Evolutionary conservation across 2,797 vertebrate genomes (phyloP), one percentile per base, ranked within the genome.

Genomic region (Rhadinocentrus ornatus): DNA sequence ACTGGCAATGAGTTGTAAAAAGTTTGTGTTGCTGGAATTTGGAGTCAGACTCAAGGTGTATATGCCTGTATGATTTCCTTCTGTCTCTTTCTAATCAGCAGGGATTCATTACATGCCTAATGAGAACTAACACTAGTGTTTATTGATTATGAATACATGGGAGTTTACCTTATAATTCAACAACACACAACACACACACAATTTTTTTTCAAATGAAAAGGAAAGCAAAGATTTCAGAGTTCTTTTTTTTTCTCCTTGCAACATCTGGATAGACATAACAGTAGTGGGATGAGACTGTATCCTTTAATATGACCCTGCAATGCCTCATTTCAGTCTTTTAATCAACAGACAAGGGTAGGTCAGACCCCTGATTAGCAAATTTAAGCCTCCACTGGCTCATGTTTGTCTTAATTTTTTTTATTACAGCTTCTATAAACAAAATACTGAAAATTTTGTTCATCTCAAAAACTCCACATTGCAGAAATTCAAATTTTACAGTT

Each of bases 211-310:
- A 2, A 24, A 50, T 22, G 4, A n/a, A 24, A 24, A 39, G 22
- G 31, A 27, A 7, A 24, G 44, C 20, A 50, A 1, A 58, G 2
- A 44, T 3, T 20, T 18, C 18, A 63, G 44, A 26, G 3, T 11
- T 2, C 4, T 18, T 32, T 32, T 32, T 29, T 32, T 32, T 32
- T 32, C 34, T 84, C 88, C 74, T 61, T 73, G 90, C 87, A 92
- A 90, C 89, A 77, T 68, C 70, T 44, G 34, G 52, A 11, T 73
- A 87, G 68, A 77, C 66, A 63, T 85, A 77, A 50, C 56, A 63
- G 69, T 81, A 78, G 86, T 84, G 71, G 86, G 78, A 78, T 32
- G 69, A 80, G 74, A 65, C 69, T 86, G 75, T 81, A 85, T 84
- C 70, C 41, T 77, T 69, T 78, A 71, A 31, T 62, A 73, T 65